Evolutionary conservation across 2,113 vertebrate species (phyloP).

Genomic region (Morone saxatilis): DNA sequence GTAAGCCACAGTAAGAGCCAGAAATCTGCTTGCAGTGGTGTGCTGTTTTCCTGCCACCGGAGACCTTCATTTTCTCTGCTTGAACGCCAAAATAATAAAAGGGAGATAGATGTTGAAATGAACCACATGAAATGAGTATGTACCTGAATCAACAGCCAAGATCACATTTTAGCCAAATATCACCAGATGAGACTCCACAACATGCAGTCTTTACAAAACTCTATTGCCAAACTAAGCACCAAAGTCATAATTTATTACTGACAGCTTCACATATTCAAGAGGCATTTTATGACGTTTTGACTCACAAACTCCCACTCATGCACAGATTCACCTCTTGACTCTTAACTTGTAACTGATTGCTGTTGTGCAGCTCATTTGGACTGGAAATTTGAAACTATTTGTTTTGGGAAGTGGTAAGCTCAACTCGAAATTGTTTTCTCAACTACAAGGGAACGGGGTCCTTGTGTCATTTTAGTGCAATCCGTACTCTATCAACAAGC

Average conservation of each 20-base stretch:
- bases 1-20: neutral
- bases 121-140: slow-evolving; percentile 1
- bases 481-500: neutral
- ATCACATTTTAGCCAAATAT: neutral
- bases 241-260: neutral
- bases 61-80: neutral
- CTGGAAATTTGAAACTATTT: neutral
- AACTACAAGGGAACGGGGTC: neutral
- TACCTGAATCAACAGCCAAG: neutral
- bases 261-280: neutral
- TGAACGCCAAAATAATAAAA: slow-evolving; percentile 3
- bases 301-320: neutral
- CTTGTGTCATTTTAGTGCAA: neutral
- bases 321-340: neutral
- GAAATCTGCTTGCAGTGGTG: neutral
- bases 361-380: neutral
- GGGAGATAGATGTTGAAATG: neutral
- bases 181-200: neutral
- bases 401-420: neutral
- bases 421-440: neutral
- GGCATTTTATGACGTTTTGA: neutral
- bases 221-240: neutral
- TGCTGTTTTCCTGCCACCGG: neutral
- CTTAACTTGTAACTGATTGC: neutral
- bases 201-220: neutral